A percentile compares a stretch with the other conserved stretches of the same genome.
Evolutionary conservation across 2,113 vertebrate genomes (phyloP).

Genomic region (Platichthys flesus): DNA sequence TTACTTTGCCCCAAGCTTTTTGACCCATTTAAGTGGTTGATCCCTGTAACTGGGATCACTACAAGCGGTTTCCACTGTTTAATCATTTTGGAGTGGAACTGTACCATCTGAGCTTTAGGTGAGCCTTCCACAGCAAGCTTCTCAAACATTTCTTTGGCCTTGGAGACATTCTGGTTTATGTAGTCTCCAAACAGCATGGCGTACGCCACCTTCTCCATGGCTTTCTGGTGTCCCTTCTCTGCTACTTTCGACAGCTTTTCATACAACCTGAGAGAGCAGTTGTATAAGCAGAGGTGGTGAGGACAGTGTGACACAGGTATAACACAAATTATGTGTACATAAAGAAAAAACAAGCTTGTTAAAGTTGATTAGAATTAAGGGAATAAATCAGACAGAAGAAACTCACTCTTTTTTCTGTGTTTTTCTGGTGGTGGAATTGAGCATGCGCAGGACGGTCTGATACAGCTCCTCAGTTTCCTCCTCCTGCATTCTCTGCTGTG

Average conservation of each 20-base stretch:
- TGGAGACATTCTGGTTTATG: slow-evolving; percentile 88
- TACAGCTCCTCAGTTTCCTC: slow-evolving; percentile 93
- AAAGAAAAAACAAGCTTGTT: neutral
- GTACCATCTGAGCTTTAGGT: slow-evolving; percentile 94
- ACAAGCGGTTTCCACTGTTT: no score
- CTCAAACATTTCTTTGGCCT: slow-evolving; percentile 92
- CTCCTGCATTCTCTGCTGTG: slow-evolving; percentile 87
- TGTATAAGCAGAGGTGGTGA: neutral
- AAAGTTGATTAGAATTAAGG: neutral
- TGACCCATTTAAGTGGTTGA: neutral
- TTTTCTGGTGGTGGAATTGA: slow-evolving; percentile 91
- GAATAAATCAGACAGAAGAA: neutral
- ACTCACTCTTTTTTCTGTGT: slow-evolving; percentile 93
- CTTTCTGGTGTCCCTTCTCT: slow-evolving; percentile 91
- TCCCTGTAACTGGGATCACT: no score
- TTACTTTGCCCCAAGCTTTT: neutral
- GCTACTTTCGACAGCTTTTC: slow-evolving; percentile 91
- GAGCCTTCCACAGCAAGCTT: slow-evolving; percentile 93
- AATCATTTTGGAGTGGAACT: neutral
- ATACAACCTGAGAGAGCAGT: slow-evolving; percentile 84
- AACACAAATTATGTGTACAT: slow-evolving; percentile 9
- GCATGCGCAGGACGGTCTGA: slow-evolving; percentile 88
- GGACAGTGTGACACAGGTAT: neutral
- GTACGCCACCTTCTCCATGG: slow-evolving; percentile 95
- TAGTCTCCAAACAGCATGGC: slow-evolving; percentile 96